A percentile compares a stretch with the other conserved stretches of the same genome.
Conservation (phyloP, 2,797 vertebrate species). For the Serranus cabrilla region DNA sequence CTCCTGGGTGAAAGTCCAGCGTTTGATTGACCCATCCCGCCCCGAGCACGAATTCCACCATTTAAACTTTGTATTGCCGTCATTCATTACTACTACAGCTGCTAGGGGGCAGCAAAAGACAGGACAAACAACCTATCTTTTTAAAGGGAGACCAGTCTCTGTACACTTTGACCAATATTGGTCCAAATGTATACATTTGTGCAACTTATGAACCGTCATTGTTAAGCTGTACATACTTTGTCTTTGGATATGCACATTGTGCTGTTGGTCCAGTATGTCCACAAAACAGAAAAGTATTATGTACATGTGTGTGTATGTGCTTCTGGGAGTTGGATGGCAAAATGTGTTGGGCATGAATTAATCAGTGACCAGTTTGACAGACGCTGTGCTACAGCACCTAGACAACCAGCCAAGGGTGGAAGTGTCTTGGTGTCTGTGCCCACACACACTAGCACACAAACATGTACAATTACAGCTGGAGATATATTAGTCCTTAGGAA, state of each 20-base stretch:
- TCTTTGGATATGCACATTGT: neutral
- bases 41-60: too few species aligned
- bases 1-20: too few species aligned
- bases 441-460: conserved; percentile 1
- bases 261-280: neutral
- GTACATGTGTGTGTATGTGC: neutral
- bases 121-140: too few species aligned
- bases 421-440: neutral
- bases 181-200: neutral
- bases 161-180: neutral
- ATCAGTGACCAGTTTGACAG: conserved; percentile 15
- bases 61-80: too few species aligned
- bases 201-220: neutral
- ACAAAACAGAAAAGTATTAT: neutral
- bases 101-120: too few species aligned
- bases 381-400: neutral
- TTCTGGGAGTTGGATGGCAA: neutral
- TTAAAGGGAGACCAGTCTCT: too few species aligned
- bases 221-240: neutral
- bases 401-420: neutral
- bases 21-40: too few species aligned
- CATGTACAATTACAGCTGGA: neutral
- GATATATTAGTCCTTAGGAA: neutral
- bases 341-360: conserved; percentile 2
- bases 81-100: too few species aligned